Evolutionary conservation across 1,140 invertebrate genomes (phyloP).

Genomic region (Dufourea novaeangliae): DNA sequence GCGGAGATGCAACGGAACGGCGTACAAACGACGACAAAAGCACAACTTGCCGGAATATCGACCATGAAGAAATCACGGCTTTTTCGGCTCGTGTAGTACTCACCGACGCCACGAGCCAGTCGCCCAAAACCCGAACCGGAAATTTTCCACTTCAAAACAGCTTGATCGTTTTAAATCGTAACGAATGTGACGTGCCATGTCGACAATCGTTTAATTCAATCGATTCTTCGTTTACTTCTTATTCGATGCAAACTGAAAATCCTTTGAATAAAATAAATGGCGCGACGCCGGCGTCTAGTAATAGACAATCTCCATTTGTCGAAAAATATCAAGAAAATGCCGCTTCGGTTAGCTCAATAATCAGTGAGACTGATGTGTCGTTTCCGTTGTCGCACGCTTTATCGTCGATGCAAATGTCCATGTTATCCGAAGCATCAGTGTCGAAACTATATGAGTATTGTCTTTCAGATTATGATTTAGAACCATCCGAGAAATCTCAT

Average conservation of each 20-base stretch:
- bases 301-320: neutral
- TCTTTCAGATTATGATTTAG: slow-evolving; percentile 9
- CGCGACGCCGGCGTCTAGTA: too few relatives aligned
- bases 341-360: neutral
- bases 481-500: neutral
- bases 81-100: neutral
- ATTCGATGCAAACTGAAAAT: neutral
- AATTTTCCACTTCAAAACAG: neutral
- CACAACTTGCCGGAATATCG: too few relatives aligned
- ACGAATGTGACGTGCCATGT: neutral
- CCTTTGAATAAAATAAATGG: neutral
- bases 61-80: neutral
- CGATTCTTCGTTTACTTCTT: neutral
- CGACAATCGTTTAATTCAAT: neutral
- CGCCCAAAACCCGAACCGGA: neutral
- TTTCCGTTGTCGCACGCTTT: neutral
- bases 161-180: neutral
- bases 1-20: neutral
- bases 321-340: neutral
- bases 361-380: too few relatives aligned
- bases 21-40: neutral
- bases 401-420: neutral
- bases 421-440: neutral
- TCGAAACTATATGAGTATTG: slow-evolving; percentile 5
- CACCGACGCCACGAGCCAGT: neutral